Base-by-base conservation (phyloP, 2,113 vertebrate species). In the Barnardius zonarius region DNA sequence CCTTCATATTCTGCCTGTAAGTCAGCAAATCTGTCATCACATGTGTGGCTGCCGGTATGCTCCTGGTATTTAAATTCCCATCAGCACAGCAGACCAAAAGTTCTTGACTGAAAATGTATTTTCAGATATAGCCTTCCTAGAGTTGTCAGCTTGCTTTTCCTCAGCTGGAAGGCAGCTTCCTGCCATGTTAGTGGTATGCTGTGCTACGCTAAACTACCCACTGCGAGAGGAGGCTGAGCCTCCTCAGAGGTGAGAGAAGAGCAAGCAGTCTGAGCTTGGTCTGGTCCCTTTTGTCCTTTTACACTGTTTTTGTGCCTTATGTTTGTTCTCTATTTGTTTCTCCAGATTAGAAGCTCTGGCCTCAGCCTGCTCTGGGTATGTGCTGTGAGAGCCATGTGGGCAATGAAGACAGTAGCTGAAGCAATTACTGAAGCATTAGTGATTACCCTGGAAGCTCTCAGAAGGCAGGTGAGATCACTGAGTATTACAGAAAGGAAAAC, bases 381-480 rank as follows among this genome's bases (percentile, higher is more conserved):
- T 78, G 80, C 88, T 75, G 70, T 7, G 68, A 83, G 76, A 74
- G 76, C 88, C 33, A 0, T 28, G 68, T 54, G 86, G 80, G 73
- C 76, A 77, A 63, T 14, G 84, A 69, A 87, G 84, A 43, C 70
- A 70, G 78, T 31, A 46, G 84, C 89, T 85, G 91, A 31, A 79
- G 94, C 94, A 89, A 73, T 95, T 95, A 68, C 16, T n/a, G 69
- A n/a, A 79, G 84, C 78, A 14, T 91, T 79, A 44, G 81, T 82
- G 89, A 73, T 74, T 89, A 44, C 67, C 77, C 84, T 91, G 89
- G 82, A 94, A 93, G 77, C 88, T 83, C 76, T 31, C 75, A 61
- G 88, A 59, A 94, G 91, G 78, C 75, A 95, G 93, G 92, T 85
- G 19, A 74, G 82, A 96, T 83, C 78, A 33, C 55, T 52, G 76